Evolutionary conservation across 2,113 vertebrate species (phyloP).

Genomic region (Artemisiospiza belli): DNA sequence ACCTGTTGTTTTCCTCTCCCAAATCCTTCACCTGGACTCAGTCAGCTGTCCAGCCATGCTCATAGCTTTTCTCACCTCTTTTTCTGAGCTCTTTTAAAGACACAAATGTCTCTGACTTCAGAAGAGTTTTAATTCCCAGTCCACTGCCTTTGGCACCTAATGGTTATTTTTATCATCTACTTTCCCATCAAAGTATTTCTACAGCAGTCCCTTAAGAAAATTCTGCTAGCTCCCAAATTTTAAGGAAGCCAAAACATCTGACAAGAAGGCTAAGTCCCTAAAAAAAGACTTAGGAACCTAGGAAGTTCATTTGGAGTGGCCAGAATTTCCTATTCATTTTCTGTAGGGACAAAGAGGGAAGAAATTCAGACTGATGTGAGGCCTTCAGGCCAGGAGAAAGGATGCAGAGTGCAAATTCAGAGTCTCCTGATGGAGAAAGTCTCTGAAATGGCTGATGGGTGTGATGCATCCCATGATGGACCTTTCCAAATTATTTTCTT

Average conservation of each 20-base stretch:
- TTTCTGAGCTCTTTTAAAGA: neutral
- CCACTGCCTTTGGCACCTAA: neutral
- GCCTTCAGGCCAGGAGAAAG: neutral
- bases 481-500: neutral
- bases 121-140: neutral
- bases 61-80: neutral
- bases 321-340: neutral
- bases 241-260: neutral
- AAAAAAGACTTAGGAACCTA: neutral
- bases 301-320: neutral
- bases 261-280: neutral
- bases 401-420: neutral
- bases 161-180: neutral
- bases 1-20: constrained; percentile 49
- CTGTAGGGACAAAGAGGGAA: neutral
- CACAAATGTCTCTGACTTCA: neutral
- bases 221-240: neutral
- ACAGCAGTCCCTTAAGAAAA: neutral
- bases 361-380: neutral
- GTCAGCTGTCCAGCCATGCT: neutral
- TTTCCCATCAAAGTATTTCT: neutral
- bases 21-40: constrained; percentile 40
- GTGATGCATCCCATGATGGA: neutral
- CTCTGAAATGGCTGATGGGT: no score
- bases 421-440: no score